These are phyloP conservation scores for Leucoraja ocellata DNA, from an alignment of 2,797 vertebrate species.

Conservation along the genomic window DNA sequence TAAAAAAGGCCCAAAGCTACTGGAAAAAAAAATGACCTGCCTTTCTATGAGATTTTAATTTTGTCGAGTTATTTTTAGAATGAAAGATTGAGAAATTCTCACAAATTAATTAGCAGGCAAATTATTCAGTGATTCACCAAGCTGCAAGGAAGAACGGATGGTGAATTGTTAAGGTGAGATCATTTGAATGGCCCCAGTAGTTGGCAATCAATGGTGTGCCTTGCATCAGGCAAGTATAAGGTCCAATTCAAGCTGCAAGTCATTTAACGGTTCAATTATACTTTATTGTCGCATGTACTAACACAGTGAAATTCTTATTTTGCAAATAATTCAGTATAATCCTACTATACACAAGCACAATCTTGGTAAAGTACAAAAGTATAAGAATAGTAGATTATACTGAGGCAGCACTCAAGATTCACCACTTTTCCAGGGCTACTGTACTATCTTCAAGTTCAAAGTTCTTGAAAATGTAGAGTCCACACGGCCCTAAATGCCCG, in stretches of 20 bases:
- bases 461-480: too few relatives aligned
- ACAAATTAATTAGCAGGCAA: not conserved
- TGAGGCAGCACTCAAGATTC: too few relatives aligned
- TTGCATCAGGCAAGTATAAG: not conserved
- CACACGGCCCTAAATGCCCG: too few relatives aligned
- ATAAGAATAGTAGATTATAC: too few relatives aligned
- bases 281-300: too few relatives aligned
- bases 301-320: too few relatives aligned
- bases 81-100: not conserved
- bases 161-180: not conserved
- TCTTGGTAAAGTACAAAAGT: too few relatives aligned
- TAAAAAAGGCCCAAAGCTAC: not conserved
- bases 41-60: not conserved
- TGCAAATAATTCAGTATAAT: too few relatives aligned
- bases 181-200: not conserved
- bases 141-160: not conserved
- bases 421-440: too few relatives aligned
- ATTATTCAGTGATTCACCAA: not conserved
- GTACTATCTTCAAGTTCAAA: too few relatives aligned
- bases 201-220: not conserved
- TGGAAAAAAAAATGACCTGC: not conserved
- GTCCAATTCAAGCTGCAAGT: not conserved
- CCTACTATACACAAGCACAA: too few relatives aligned
- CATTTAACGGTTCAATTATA: not conserved
- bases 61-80: not conserved